These are phyloP conservation scores for Tenualosa ilisha DNA, from an alignment of 2,797 vertebrate species.

Conservation along the genomic window DNA sequence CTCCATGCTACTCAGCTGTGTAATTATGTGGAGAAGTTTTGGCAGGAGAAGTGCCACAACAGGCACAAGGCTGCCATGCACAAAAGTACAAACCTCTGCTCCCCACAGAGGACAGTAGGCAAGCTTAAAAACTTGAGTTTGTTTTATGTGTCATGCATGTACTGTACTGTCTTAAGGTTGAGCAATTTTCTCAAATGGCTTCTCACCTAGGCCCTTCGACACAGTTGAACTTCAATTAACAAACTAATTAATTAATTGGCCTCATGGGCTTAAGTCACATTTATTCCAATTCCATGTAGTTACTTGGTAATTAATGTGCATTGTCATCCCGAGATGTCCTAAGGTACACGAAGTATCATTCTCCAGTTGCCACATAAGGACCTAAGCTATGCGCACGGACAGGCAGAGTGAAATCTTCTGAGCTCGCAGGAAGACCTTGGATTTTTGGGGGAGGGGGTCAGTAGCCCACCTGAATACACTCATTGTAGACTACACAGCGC, in stretches of 20 bases:
- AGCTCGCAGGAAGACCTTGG: neutral
- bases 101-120: neutral
- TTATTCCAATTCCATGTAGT: neutral
- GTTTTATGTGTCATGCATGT: neutral
- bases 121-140: neutral
- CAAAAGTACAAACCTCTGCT: neutral
- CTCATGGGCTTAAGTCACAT: neutral
- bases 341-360: neutral
- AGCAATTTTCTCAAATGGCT: neutral
- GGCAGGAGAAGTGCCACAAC: neutral
- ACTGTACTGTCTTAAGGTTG: neutral
- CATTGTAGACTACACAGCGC: neutral
- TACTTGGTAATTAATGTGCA: neutral
- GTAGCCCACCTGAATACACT: neutral
- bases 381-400: neutral
- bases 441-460: conserved; percentile 21
- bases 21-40: conserved; percentile 15
- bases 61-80: neutral
- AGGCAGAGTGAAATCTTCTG: neutral
- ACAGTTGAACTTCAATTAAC: no score
- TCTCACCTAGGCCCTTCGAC: neutral
- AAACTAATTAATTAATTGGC: neutral
- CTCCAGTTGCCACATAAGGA: neutral
- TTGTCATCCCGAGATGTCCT: neutral
- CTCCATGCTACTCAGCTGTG: neutral